Base-by-base conservation (phyloP, 2,113 vertebrate species). In the Columba janthina region DNA sequence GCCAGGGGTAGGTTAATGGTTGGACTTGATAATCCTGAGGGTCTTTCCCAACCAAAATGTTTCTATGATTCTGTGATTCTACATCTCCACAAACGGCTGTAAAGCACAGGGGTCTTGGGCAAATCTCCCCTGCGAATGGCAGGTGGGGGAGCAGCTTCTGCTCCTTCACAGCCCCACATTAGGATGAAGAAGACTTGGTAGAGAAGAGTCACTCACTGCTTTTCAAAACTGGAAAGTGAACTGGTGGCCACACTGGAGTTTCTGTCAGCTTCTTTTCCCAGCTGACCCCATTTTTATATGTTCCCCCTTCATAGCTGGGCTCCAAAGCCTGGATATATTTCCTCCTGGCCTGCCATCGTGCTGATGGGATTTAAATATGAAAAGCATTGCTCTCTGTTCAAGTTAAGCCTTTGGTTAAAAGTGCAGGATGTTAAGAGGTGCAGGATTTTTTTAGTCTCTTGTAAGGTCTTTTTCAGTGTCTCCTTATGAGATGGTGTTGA, bases 281-380 rank as follows among this genome's bases (percentile, higher is more conserved):
- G 71, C 64, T 96, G 95, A 96, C 94, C 96, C 93, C 95, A 87
- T 95, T 96, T 97, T 85, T 11, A 48, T 72, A 15, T 22, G 61
- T 81, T 91, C 76, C 50, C 86, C 44, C 50, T 60, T 90, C 72
- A 15, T 4, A 86, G 85, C 61, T 58, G 90, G 61, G 82, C 79
- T 93, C 94, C 90, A 86, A 90, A 96, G 90, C 57, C 67, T 40
- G 73, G 91, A 62, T 92, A 19, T 34, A 65, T 96, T 95, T 96
- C 90, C 66, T 89, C 85, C 92, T 86, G 93, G 86, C 71, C 88
- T 95, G 87, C 89, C 32, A 22, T 88, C 44, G 0, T 77, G 73
- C 86, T 88, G 95, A 77, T 89, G 93, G 94, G 81, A 97, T 97
- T 97, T 95, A 91, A 97, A 96, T 96, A 97, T 93, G 96, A 96